phyloP scores from a whole-genome alignment of 2,113 vertebrate genomes.

The Aptenodytes forsteri region DNA sequence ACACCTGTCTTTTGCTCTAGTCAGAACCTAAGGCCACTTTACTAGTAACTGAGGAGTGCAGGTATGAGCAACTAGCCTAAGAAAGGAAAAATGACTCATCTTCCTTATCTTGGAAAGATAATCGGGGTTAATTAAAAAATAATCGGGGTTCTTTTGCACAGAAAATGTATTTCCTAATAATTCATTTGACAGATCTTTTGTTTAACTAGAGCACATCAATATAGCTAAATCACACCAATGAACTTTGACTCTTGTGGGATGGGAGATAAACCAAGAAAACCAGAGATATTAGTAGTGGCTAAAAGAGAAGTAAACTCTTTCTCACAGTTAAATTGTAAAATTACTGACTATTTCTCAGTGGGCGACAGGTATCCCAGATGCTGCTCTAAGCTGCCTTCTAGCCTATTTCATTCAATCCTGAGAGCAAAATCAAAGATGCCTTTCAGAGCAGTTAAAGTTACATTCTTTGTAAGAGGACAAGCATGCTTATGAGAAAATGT shows the following conservation, averaged over 20 bases:
- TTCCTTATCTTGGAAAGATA: not conserved
- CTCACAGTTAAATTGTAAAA: not conserved
- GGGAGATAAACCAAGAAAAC: not conserved
- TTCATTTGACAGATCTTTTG: not conserved
- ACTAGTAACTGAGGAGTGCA: not conserved
- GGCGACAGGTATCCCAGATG: not conserved
- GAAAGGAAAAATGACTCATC: not conserved
- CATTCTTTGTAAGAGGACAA: not conserved
- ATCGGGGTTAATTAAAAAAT: too few species aligned
- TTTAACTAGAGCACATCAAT: not conserved
- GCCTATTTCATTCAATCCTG: not conserved
- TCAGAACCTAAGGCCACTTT: not conserved
- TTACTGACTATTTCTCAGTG: not conserved
- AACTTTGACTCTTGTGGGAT: not conserved
- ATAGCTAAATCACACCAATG: not conserved
- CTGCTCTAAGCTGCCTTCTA: not conserved
- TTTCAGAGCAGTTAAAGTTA: not conserved
- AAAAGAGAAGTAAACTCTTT: not conserved
- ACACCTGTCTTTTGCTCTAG: not conserved
- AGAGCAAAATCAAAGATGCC: not conserved
- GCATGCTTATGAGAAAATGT: not conserved
- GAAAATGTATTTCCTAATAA: not conserved
- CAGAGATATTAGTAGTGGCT: not conserved
- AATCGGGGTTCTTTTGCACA: not conserved
- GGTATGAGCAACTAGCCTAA: not conserved